Base-by-base conservation (phyloP, 53 echinoderm and acorn worm species). In the Holothuria scabra region DNA sequence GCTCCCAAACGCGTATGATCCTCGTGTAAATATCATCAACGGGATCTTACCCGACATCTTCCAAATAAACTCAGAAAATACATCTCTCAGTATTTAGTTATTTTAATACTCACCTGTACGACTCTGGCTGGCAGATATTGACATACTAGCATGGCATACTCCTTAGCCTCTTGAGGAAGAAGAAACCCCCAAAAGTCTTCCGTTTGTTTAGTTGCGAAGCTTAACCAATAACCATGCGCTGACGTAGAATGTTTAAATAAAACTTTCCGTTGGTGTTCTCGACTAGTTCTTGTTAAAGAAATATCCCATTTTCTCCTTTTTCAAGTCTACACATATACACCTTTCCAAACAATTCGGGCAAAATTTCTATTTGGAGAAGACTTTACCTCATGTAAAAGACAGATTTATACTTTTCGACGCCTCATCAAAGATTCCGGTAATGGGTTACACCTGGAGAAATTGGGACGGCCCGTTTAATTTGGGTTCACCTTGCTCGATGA, bases 401-500 rank as follows among this genome's bases (percentile, higher is more conserved):
- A 78, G 57, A 56, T 56, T 56, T 56, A 26, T 26, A 32, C 23
- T 44, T 71, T 71, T 71, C 71, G 71, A 78, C 78, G 78, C 78
- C 78, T 58, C 26, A 78, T 78, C 78, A 78, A 78, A 78, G 57
- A 59, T 32, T 30, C 78, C 58, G 52, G 78, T 78, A 78, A 78
- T 78, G 58, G 31, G 78, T 78, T 78, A 78, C 78, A 78, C 57
- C 78, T 78, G 78, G 78, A 78, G 78, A 78, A 78, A 78, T 78
- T 28, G 78, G 78, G 58, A 78, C 78, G 78, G 78, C 78, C 57
- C 58, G 78, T 78, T 78, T 78, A 78, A 78, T 78, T 78, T 58
- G 59, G 58, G 58, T 78, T 78, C 78, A 78, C 78, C 78, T 78
- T 78, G 57, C 78, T 52, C 58, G 31, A 56, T 78, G 78, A 78